Percentiles rank a stretch among this genome's conserved stretches.
Conservation (phyloP, 2,888 invertebrate genomes). For the Zygaena filipendulae region DNA sequence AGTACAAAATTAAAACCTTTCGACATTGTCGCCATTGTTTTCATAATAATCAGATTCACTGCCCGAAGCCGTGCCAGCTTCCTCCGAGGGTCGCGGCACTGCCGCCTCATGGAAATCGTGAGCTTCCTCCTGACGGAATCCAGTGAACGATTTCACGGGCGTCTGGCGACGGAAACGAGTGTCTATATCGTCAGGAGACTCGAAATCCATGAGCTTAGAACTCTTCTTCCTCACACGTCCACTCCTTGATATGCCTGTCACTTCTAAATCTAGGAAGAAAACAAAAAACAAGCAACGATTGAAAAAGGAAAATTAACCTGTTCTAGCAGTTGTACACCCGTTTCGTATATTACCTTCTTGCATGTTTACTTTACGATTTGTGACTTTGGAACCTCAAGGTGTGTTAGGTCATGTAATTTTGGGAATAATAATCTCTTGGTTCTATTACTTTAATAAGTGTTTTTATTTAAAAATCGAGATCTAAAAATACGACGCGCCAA, state of each 20-base stretch:
- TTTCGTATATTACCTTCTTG: constrained; percentile 14
- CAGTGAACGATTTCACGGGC: constrained; percentile 35
- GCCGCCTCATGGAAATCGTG: constrained; percentile 31
- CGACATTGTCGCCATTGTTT: constrained; percentile 49
- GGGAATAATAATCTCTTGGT: no score
- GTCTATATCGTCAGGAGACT: constrained; percentile 89
- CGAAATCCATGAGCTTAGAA: constrained; percentile 93
- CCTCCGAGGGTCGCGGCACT: constrained; percentile 30
- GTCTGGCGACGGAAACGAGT: constrained; percentile 60
- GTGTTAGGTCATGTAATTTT: no score
- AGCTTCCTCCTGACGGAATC: constrained; percentile 32
- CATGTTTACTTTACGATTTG: no score
- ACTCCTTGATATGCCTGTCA: constrained; percentile 88
- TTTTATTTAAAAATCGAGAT: no score
- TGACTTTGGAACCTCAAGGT: no score
- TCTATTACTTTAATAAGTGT: no score
- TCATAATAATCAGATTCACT: constrained; percentile 61
- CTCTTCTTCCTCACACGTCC: constrained; percentile 94
- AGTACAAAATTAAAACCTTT: constrained; percentile 30
- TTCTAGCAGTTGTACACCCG: background rate
- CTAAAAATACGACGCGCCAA: no score
- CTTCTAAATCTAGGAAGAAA: constrained; percentile 72
- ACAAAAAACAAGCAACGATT: background rate
- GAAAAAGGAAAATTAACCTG: constrained; percentile 1
- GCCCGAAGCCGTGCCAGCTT: constrained; percentile 43